These are phyloP conservation scores for Agriopis aurantiaria DNA, from an alignment of 2,888 invertebrate species.

Conservation along the genomic window DNA sequence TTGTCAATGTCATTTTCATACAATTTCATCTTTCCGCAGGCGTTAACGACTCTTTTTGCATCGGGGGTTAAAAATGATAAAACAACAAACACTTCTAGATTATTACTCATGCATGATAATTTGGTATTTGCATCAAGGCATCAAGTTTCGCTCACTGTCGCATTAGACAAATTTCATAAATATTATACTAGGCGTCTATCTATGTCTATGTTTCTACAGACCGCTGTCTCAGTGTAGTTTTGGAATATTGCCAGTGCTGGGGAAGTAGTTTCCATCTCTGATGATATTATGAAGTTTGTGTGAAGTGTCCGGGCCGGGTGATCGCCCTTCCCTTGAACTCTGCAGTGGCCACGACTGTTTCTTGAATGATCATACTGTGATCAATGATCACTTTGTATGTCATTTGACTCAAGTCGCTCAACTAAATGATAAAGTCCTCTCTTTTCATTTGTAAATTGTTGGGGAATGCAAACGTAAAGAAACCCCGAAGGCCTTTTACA, in stretches of 20 bases:
- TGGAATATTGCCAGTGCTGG: conserved; percentile 10
- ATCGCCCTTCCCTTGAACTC: conserved; percentile 15
- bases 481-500: too few relatives aligned
- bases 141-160: not conserved
- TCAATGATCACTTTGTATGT: too few relatives aligned
- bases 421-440: not conserved
- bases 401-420: too few relatives aligned
- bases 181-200: conserved; percentile 7
- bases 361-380: not conserved
- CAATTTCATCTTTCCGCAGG: too few relatives aligned
- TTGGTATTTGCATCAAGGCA: conserved; percentile 1
- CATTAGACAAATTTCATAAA: not conserved
- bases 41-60: too few relatives aligned
- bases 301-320: not conserved
- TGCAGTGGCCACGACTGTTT: not conserved
- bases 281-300: conserved; percentile 2
- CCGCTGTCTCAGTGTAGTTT: not conserved
- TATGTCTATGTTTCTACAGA: not conserved
- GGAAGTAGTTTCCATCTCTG: conserved; percentile 5
- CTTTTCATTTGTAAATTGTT: too few relatives aligned
- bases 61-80: not conserved
- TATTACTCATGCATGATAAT: not conserved
- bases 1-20: too few relatives aligned
- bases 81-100: not conserved
- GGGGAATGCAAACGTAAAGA: too few relatives aligned